Evolutionary conservation across 2,113 vertebrate genomes (phyloP), one percentile per base, ranked within the genome.

Genomic region (Ceuthmochares aereus): DNA sequence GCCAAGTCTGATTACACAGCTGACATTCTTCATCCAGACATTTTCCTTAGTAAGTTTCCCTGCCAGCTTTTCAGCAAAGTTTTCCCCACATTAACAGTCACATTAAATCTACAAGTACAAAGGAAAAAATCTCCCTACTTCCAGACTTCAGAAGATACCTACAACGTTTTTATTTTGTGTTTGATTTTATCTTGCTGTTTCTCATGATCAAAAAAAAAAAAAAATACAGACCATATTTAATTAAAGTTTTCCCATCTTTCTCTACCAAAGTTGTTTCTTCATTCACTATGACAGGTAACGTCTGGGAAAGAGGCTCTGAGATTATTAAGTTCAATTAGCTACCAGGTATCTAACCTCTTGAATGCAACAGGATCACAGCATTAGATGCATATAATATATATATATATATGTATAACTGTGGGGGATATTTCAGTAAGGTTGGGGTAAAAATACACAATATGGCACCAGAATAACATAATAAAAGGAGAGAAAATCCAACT

Each of bases 351-450:
- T 9, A 64, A 14, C 43, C 89, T 45, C 29, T 34, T 9, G 32
- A 54, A 9, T 1, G 5, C 9, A 20, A 21, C 21, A 0, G 0
- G 29, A 8, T 10, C 2, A 1, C 29, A 0, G 0, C 1, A 8
- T 3, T 14, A 7, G 10, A n/a, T n/a, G n/a, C n/a, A n/a, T n/a
- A n/a, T n/a, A n/a, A n/a, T n/a, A n/a, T n/a, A n/a, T n/a, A n/a
- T n/a, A n/a, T n/a, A n/a, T n/a, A n/a, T n/a, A n/a, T n/a, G 4
- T 12, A 15, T 27, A 72, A 5, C n/a, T n/a, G 0, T 3, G 6
- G 32, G 30, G 9, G 11, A 1, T 11, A 9, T 42, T 37, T 23
- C 23, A 30, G 18, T 19, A 73, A 34, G n/a, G 32, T 12, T 32
- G 14, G 7, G 6, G 5, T 13, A 22, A 34, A n/a, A 84, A 55